A percentile compares a stretch with the other conserved stretches of the same genome.
Evolutionary conservation across 2,888 invertebrate species (phyloP).

Genomic region (Sussaba pulchella): DNA sequence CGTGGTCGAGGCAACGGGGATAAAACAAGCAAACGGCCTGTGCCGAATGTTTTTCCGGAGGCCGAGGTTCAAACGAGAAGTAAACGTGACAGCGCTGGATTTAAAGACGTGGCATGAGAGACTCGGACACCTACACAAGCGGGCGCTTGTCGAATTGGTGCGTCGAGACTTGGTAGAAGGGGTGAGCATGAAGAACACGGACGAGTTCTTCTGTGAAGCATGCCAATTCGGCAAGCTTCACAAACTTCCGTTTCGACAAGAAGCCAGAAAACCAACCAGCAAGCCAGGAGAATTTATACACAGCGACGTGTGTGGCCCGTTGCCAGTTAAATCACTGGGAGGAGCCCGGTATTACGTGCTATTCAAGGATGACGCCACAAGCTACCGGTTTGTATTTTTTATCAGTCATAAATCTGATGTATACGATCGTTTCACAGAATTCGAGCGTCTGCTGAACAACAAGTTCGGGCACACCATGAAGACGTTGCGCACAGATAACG

Average conservation of each 20-base stretch:
- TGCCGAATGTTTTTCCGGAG: constrained; percentile 39
- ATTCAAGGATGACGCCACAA: constrained; percentile 65
- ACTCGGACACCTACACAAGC: constrained; percentile 49
- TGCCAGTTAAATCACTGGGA: constrained; percentile 48
- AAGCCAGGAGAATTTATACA: constrained; percentile 12
- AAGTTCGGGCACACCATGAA: constrained; percentile 41
- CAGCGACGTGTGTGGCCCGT: constrained; percentile 57
- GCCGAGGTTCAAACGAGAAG: neutral
- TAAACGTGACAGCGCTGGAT: constrained; percentile 4
- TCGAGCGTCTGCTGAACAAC: constrained; percentile 43
- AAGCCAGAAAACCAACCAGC: neutral
- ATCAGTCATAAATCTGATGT: constrained; percentile 47
- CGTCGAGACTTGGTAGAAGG: constrained; percentile 10
- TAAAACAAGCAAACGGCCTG: constrained; percentile 16
- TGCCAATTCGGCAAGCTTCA: constrained; percentile 67
- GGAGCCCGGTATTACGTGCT: constrained; percentile 52
- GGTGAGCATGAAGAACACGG: neutral
- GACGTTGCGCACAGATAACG: constrained; percentile 46
- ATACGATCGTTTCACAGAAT: constrained; percentile 36
- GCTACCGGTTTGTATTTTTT: constrained; percentile 53
- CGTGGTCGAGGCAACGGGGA: constrained; percentile 8
- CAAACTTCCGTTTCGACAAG: constrained; percentile 54
- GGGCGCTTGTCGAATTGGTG: neutral
- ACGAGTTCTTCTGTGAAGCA: constrained; percentile 62
- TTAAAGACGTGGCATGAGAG: constrained; percentile 54